These are phyloP conservation scores for Phenacoccus solenopsis DNA, from an alignment of 1,140 invertebrate species.

Conservation along the genomic window DNA sequence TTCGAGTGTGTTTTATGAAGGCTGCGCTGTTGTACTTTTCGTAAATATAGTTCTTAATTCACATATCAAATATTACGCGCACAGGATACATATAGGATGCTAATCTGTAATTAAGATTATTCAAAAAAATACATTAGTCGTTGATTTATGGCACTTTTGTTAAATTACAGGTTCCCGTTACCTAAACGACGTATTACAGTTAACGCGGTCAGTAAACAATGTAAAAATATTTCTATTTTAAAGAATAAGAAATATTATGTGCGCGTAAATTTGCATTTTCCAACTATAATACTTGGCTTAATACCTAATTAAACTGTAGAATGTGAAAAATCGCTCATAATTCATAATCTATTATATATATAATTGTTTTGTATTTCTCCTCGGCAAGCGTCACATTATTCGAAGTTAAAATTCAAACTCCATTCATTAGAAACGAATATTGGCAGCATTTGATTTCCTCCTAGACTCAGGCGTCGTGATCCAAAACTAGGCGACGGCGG, in stretches of 20 bases:
- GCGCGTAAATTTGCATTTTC: background rate
- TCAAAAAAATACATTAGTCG: background rate
- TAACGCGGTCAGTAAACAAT: background rate
- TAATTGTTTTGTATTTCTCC: no score
- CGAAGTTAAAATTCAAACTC: no score
- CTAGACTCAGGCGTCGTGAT: no score
- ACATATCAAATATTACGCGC: background rate
- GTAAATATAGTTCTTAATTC: background rate
- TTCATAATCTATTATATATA: no score
- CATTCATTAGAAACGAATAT: no score
- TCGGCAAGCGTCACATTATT: no score
- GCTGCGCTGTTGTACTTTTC: background rate
- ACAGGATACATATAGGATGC: background rate
- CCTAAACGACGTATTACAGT: background rate
- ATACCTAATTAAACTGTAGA: no score
- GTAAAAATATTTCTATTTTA: slow-evolving; percentile 4
- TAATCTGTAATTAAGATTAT: slow-evolving; percentile 3
- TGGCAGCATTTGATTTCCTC: no score
- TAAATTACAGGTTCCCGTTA: background rate
- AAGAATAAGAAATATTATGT: background rate
- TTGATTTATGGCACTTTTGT: background rate
- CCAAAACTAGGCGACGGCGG: no score
- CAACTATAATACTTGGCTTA: no score
- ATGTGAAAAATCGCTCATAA: no score
- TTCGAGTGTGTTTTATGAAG: background rate